These are phyloP conservation scores for Eidolon helvum DNA, from an alignment of 2,113 vertebrate genomes.

Conservation along the genomic window DNA sequence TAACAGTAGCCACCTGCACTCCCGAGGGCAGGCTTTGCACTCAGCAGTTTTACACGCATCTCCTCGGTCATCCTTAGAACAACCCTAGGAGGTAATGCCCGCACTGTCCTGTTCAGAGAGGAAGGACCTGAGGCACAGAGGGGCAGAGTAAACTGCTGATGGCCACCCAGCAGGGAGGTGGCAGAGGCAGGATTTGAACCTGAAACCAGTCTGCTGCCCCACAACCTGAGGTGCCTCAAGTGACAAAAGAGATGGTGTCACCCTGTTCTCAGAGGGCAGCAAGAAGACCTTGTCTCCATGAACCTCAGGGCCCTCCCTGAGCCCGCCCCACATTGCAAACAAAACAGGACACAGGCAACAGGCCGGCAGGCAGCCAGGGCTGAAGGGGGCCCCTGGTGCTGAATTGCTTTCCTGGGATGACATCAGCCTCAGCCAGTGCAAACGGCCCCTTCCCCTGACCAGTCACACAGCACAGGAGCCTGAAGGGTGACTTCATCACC, in stretches of 20 bases:
- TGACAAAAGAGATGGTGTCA: background rate
- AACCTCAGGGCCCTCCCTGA: background rate
- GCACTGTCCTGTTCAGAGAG: background rate
- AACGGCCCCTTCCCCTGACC: background rate
- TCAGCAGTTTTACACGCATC: fast-evolving
- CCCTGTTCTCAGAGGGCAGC: background rate
- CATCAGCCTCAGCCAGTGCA: background rate
- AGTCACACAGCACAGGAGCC: background rate
- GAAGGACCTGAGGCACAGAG: background rate
- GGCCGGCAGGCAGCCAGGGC: background rate
- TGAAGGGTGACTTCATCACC: background rate
- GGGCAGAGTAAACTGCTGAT: background rate
- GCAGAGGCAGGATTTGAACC: background rate
- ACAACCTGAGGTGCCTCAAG: fast-evolving
- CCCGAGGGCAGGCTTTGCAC: fast-evolving
- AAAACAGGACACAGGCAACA: background rate
- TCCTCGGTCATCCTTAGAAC: background rate
- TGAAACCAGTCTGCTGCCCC: background rate
- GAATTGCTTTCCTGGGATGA: background rate
- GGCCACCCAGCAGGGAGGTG: background rate
- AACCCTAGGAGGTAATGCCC: background rate
- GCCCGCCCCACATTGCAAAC: background rate
- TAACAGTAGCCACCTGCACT: background rate
- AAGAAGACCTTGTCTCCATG: background rate
- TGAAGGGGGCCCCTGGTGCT: background rate